Percentiles rank a stretch among this genome's conserved stretches.
These are phyloP conservation scores for Periplaneta americana DNA, from an alignment of 1,140 invertebrate genomes.

Conservation along the genomic window DNA sequence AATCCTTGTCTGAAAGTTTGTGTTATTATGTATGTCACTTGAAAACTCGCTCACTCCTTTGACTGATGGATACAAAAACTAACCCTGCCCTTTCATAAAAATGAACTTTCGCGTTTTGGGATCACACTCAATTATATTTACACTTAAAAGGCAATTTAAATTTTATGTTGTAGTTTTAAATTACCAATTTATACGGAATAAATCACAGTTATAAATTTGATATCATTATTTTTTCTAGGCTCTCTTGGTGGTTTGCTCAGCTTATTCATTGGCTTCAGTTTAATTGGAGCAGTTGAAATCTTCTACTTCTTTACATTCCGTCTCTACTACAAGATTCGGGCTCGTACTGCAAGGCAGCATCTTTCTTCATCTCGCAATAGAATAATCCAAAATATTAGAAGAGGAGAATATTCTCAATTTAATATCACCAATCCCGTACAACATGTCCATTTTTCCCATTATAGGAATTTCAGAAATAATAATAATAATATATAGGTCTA, in stretches of 20 bases:
- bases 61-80: no score
- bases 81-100: no score
- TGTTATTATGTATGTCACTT: no score
- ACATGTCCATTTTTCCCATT: not conserved
- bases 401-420: not conserved
- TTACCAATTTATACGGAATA: no score
- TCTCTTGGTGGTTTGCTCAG: conserved; percentile 60
- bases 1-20: no score
- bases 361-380: not conserved
- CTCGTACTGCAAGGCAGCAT: not conserved
- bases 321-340: conserved; percentile 28
- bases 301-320: conserved; percentile 54
- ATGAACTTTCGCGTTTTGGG: no score
- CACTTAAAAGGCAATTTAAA: no score
- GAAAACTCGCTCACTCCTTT: no score
- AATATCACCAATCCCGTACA: not conserved
- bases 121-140: no score
- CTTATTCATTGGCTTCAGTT: conserved; percentile 58
- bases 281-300: conserved; percentile 60
- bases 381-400: not conserved
- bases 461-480: not conserved
- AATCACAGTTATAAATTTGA: no score
- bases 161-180: no score
- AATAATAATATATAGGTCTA: no score
- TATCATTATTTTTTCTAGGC: conserved; percentile 42